phyloP scores from a whole-genome alignment of 2,113 vertebrate species.

The Hypocryptadius cinnamomeus region DNA sequence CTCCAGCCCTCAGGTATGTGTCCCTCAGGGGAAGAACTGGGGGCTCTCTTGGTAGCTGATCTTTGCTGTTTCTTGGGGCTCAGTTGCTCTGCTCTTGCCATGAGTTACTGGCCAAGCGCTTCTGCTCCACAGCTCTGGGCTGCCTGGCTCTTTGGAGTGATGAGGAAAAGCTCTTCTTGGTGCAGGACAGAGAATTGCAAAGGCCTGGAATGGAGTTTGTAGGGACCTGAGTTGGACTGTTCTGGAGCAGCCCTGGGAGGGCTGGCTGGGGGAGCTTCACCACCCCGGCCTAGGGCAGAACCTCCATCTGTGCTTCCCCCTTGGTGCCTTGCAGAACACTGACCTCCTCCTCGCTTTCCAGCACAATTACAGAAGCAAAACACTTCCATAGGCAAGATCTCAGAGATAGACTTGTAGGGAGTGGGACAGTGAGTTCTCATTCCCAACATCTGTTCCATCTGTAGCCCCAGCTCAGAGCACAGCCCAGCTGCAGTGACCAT shows the following conservation, averaged over 20 bases:
- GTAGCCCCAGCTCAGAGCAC: not conserved
- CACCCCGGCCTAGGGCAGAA: rapidly evolving
- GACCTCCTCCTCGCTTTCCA: not conserved
- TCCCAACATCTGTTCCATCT: rapidly evolving
- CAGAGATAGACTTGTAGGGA: rapidly evolving
- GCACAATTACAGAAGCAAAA: not conserved
- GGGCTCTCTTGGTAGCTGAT: not conserved
- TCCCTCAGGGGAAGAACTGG: not conserved
- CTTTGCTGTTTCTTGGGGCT: not conserved
- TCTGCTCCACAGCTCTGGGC: not conserved
- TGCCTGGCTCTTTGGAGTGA: not conserved
- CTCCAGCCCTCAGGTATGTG: not conserved
- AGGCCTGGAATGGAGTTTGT: not conserved
- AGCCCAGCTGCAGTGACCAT: rapidly evolving
- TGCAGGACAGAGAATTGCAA: not conserved
- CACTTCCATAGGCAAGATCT: rapidly evolving
- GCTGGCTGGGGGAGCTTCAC: not conserved
- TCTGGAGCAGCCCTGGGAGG: not conserved
- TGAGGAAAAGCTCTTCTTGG: not conserved
- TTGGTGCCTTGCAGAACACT: not conserved
- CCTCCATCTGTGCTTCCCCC: not conserved
- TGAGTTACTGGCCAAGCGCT: not conserved
- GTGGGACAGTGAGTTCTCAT: not conserved
- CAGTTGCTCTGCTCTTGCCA: not conserved
- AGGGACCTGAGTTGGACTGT: not conserved